phyloP scores from a whole-genome alignment of 2,113 vertebrate genomes.

The Monopterus albus region DNA sequence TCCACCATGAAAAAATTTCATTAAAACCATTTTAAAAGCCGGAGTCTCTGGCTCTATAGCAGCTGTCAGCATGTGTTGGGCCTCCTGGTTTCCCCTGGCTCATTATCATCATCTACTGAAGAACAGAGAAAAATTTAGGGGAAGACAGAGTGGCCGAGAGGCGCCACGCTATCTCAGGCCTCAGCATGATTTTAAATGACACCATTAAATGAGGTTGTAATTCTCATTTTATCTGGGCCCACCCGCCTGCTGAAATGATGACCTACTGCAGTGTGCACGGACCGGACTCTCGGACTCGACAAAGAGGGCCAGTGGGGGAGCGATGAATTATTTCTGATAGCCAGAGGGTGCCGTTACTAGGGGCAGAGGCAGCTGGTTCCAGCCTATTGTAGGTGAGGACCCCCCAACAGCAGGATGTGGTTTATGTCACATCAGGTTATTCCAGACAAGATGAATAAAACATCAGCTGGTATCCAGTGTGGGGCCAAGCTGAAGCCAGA shows the following conservation, averaged over 20 bases:
- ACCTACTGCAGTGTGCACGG: constrained; percentile 38
- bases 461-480: constrained; percentile 40
- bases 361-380: constrained; percentile 19
- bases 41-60: neutral
- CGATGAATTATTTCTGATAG: constrained; percentile 53
- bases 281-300: constrained; percentile 27
- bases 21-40: no score
- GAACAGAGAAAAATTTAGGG: neutral
- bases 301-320: constrained; percentile 36
- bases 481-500: constrained; percentile 17
- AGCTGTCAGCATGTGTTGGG: neutral
- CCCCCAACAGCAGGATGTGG: constrained; percentile 42
- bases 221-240: constrained; percentile 59
- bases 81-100: constrained; percentile 7
- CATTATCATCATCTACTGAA: constrained; percentile 28
- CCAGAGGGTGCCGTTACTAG: constrained; percentile 53
- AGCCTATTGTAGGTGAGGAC: constrained; percentile 35
- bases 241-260: constrained; percentile 23
- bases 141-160: constrained; percentile 22
- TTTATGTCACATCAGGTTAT: constrained; percentile 44
- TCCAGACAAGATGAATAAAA: constrained; percentile 66
- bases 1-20: no score
- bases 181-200: constrained; percentile 69
- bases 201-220: constrained; percentile 67
- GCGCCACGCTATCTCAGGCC: constrained; percentile 34